phyloP scores from a whole-genome alignment of 2,888 invertebrate species.

The Cephus sareptanus region DNA sequence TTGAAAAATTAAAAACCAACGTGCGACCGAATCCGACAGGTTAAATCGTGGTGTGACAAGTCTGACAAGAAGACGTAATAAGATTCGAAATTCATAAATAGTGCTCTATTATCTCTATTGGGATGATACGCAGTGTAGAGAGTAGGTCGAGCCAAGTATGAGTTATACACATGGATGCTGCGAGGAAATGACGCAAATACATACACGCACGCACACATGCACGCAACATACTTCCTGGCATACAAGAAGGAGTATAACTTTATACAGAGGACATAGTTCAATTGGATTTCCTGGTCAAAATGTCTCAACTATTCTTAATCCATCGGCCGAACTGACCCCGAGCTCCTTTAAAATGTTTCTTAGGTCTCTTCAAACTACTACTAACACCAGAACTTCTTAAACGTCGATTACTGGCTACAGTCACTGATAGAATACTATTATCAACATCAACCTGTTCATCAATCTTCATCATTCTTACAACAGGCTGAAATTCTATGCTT shows the following conservation, averaged over 20 bases:
- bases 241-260: neutral
- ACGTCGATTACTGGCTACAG: slow-evolving; percentile 60
- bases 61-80: neutral
- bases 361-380: slow-evolving; percentile 48
- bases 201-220: neutral
- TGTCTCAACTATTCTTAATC: slow-evolving; percentile 59
- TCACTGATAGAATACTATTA: slow-evolving; percentile 57
- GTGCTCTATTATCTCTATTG: neutral
- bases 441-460: slow-evolving; percentile 66
- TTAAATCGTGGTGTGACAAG: neutral
- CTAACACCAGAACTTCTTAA: slow-evolving; percentile 60
- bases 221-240: neutral
- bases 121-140: neutral
- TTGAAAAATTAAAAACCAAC: no score
- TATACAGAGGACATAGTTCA: neutral
- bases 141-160: neutral
- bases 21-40: neutral
- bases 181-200: neutral
- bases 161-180: neutral
- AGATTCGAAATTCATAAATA: neutral
- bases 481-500: slow-evolving; percentile 72
- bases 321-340: slow-evolving; percentile 55
- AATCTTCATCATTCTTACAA: slow-evolving; percentile 76
- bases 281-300: neutral
- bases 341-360: slow-evolving; percentile 51